A percentile compares a stretch with the other conserved stretches of the same genome.
phyloP scores from a whole-genome alignment of 2,113 vertebrate genomes.

The Promerops cafer region DNA sequence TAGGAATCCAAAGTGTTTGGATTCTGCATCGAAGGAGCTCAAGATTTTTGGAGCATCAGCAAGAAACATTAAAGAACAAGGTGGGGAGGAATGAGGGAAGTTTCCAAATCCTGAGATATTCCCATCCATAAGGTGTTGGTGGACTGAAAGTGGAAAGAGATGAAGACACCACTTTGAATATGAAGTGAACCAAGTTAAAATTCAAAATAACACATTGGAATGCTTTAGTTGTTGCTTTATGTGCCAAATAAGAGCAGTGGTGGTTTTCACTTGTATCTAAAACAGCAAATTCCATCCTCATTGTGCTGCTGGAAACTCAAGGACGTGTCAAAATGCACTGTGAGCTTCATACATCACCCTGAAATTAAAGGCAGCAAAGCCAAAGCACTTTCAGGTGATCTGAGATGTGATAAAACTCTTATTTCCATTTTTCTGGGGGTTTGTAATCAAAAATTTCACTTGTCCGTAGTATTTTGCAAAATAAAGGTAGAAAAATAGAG shows the following conservation, averaged over 20 bases:
- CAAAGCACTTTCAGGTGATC: background rate
- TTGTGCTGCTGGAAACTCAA: background rate
- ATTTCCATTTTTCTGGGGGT: background rate
- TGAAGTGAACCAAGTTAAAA: background rate
- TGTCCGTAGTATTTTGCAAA: background rate
- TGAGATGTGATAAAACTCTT: background rate
- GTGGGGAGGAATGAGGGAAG: background rate
- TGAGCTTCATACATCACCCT: background rate
- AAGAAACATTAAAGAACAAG: background rate
- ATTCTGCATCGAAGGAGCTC: background rate
- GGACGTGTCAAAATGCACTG: background rate
- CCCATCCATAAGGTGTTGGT: background rate
- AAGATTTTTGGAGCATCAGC: background rate
- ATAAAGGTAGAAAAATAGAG: background rate
- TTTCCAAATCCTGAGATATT: background rate
- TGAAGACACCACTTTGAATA: background rate
- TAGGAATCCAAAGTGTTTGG: background rate
- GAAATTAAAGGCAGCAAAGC: background rate
- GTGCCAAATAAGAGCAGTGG: background rate
- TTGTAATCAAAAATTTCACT: background rate
- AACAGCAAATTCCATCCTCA: background rate
- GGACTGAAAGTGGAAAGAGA: background rate
- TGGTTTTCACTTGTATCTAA: background rate
- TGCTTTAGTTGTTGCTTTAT: background rate
- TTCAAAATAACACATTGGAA: background rate